phyloP scores from a whole-genome alignment of 2,888 invertebrate genomes.

The Adelognathus sp. region DNA sequence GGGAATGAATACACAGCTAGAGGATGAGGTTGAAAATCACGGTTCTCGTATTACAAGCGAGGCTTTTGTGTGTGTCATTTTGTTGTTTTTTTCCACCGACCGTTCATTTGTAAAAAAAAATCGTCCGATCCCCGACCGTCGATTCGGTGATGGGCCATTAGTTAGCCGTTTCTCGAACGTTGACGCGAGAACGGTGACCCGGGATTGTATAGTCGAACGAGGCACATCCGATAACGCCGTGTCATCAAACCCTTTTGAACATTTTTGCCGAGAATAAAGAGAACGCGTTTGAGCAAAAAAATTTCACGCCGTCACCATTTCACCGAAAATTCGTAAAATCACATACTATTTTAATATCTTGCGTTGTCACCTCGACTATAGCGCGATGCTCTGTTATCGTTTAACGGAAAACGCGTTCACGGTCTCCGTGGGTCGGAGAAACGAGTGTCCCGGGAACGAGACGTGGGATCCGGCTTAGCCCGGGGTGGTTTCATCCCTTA shows the following conservation, averaged over 20 bases:
- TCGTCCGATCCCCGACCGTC: constrained; percentile 46
- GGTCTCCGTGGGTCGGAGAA: constrained; percentile 29
- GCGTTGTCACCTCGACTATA: constrained; percentile 72
- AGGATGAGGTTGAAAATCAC: constrained; percentile 50
- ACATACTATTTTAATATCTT: constrained; percentile 74
- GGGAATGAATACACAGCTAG: constrained; percentile 31
- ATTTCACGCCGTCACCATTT: neutral
- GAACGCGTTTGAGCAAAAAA: constrained; percentile 11
- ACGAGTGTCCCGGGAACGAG: constrained; percentile 54
- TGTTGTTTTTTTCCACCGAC: constrained; percentile 7
- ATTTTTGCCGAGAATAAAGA: constrained; percentile 43
- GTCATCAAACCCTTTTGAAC: constrained; percentile 60
- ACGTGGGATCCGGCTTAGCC: constrained; percentile 35
- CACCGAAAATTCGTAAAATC: constrained; percentile 38
- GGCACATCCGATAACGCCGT: constrained; percentile 50
- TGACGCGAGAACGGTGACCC: constrained; percentile 44
- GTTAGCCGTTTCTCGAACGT: constrained; percentile 53
- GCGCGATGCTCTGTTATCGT: constrained; percentile 11
- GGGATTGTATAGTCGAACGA: constrained; percentile 38
- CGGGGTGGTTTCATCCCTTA: constrained; percentile 60
- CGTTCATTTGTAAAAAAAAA: constrained; percentile 54
- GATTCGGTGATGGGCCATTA: constrained; percentile 61
- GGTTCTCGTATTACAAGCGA: constrained; percentile 55
- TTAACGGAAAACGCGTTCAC: constrained; percentile 5
- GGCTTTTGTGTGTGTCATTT: constrained; percentile 44